Conservation (phyloP, 2,888 invertebrate species). For the Eubasilissa splendida region DNA sequence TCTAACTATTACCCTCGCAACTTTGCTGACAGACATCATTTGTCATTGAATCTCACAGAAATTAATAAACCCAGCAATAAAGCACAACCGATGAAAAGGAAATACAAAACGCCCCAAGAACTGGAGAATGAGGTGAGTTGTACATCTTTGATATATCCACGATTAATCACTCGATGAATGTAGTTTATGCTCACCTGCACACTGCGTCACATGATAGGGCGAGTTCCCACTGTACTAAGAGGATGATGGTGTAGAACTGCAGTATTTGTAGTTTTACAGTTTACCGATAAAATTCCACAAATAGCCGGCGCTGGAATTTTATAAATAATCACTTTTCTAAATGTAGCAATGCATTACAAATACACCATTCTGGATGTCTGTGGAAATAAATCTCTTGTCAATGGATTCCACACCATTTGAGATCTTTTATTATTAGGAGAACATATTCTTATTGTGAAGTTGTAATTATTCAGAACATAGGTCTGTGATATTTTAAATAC, state of each 20-base stretch:
- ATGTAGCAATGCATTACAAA: no score
- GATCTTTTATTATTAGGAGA: no score
- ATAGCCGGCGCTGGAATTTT: no score
- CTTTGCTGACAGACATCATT: conserved; percentile 50
- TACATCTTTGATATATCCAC: background rate
- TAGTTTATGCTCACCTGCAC: background rate
- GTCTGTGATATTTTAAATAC: no score
- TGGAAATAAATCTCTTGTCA: no score
- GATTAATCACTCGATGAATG: no score
- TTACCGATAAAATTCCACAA: no score
- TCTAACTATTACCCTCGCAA: conserved; percentile 46
- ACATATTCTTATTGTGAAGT: no score
- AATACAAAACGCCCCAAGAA: conserved; percentile 45
- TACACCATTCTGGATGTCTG: no score
- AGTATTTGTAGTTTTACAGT: background rate
- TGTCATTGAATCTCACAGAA: conserved; percentile 55
- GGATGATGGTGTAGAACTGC: background rate
- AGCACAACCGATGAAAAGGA: conserved; percentile 1
- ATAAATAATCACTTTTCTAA: no score
- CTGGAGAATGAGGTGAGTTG: conserved; percentile 50
- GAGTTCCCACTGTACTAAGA: background rate
- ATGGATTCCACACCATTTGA: no score
- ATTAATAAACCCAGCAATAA: conserved; percentile 52
- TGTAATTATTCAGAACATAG: no score
- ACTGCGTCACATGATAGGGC: background rate